Base-by-base conservation (phyloP, 2,888 invertebrate genomes). In the Megalurothrips usitatus region DNA sequence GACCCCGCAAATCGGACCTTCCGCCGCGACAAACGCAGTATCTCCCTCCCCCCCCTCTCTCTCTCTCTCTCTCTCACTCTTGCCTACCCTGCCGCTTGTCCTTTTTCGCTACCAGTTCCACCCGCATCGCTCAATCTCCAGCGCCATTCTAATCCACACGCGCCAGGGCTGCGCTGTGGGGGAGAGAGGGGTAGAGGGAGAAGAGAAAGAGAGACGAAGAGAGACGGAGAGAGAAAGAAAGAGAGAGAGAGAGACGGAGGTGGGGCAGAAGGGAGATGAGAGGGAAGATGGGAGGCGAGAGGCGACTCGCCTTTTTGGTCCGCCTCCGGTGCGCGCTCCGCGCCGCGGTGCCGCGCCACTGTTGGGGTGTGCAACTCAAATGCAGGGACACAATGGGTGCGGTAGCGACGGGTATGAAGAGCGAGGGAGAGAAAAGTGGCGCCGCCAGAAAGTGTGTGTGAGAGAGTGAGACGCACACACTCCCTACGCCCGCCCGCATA, bases 81-180 rank as follows among this genome's bases (percentile, higher is more conserved):
- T 52, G 14, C 10, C 52, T 52, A 43, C 34, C 34, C 34, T 43
- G n/a, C n/a, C n/a, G n/a, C 19, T 52, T 52, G 6, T 52, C 14
- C 58, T 58, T 17, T 14, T 19, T 14, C 58, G 6, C 58, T 58
- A 19, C 58, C 58, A 1, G 68, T 75, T 10, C 26, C 68, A 26
- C 26, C 23, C 68, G 68, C 68, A 26, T 26, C 68, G 26, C 68
- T 75, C 68, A 75, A 26, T 75, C 68, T 75, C 23, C 68, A 26
- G 23, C 11, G 26, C 23, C 68, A 75, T 75, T 75, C 68, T 75
- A 75, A 75, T 75, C 68, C 68, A 26, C 68, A 23, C 68, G 23
- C 68, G 26, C 14, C 58, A 58, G 19, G 26, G 68, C 23, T 11
- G 68, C 6, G 68, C 68, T 4, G 68, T n/a, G n/a, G n/a, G 23